Base-by-base conservation (phyloP, 2,888 invertebrate genomes). In the Leptinotarsa rubiginosa region DNA sequence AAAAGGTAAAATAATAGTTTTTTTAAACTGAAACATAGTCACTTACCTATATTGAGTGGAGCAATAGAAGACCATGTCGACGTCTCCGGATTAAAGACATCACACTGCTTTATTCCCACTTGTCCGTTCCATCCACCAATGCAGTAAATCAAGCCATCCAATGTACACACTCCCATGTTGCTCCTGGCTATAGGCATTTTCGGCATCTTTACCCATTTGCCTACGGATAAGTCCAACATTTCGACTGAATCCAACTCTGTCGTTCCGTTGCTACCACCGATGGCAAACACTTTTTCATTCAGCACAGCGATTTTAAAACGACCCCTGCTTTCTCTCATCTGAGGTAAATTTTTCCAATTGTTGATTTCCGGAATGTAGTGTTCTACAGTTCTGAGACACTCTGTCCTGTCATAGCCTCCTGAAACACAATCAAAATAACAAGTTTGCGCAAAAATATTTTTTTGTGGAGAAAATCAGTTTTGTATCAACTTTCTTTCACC, bases 181-280 rank as follows among this genome's bases (percentile, higher is more conserved):
- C 93, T 92, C 78, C 93, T 88, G 50, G 93, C 91, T 77, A 92
- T 88, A 62, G 92, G 90, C 83, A 93, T 87, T 65, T 89, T 88
- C 1, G 92, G 90, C 72, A 86, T 79, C 75, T 85, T 85, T 3
- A 83, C 80, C 88, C 88, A 88, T 82, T 87, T 87, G 79, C 89
- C 88, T 25, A 86, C 83, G 5, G 65, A 65, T 22, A 76, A 20
- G 41, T 92, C 90, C 49, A 88, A 90, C 86, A 90, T 90, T 85
- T 95, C 94, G 3, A 92, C 92, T 0, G 92, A 92, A 81, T 92
- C 92, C 81, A 96, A 89, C 86, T 97, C 96, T 15, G 92, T 91
- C 77, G 93, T 92, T 0, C 96, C 97, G 88, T 96, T 95, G 82
- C 94, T 94, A 52, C 96, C 96, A 72, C 95, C 96, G 67, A 95